phyloP scores from a whole-genome alignment of 37 sponge, comb jelly and placozoan species.

The Petrosia ficiformis region DNA sequence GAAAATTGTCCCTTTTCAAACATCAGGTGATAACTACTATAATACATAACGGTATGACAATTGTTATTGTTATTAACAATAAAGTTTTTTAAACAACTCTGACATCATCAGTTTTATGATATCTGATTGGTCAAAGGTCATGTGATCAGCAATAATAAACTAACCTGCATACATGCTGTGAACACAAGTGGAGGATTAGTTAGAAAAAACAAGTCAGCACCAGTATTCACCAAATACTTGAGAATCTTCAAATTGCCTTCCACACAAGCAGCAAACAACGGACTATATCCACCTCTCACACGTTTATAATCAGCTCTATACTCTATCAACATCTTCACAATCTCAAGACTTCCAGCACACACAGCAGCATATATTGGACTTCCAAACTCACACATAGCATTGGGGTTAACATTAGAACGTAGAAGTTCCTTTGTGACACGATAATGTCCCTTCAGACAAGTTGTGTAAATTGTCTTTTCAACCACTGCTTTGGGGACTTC shows the following conservation, averaged over 20 bases:
- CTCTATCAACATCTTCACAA: constrained; percentile 55
- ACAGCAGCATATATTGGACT: constrained; percentile 75
- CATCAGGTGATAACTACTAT: too few species aligned
- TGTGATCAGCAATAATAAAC: too few species aligned
- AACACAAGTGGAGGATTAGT: constrained; percentile 67
- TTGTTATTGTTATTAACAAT: too few species aligned
- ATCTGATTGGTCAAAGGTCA: too few species aligned
- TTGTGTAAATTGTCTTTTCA: constrained; percentile 66
- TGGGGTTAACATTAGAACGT: constrained; percentile 36
- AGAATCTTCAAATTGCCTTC: constrained; percentile 66
- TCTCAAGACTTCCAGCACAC: constrained; percentile 58
- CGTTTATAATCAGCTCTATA: constrained; percentile 52
- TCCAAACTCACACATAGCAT: constrained; percentile 36
- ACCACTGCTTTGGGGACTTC: constrained; percentile 45
- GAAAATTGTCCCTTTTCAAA: too few species aligned
- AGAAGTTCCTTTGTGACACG: constrained; percentile 43
- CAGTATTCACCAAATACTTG: constrained; percentile 63
- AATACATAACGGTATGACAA: too few species aligned
- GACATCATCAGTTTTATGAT: too few species aligned
- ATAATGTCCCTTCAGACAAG: constrained; percentile 51
- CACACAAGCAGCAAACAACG: constrained; percentile 62
- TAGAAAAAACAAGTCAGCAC: constrained; percentile 44
- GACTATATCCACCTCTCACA: constrained; percentile 60
- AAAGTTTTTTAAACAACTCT: too few species aligned
- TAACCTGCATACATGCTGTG: constrained; percentile 61